These are phyloP conservation scores for Pegoplata infirma DNA, from an alignment of 2,888 invertebrate genomes.

Conservation along the genomic window DNA sequence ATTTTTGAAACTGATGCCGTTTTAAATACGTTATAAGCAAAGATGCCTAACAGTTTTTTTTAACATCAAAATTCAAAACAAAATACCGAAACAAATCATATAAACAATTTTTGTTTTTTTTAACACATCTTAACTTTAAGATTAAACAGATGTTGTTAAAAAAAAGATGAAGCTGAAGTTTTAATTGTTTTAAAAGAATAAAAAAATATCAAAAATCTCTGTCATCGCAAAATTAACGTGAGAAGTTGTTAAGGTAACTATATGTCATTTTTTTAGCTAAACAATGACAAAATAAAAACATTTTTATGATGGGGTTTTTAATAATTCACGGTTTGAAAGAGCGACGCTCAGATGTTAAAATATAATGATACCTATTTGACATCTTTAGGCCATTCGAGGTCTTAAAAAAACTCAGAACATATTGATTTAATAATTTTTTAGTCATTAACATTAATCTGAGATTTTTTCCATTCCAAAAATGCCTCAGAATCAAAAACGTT, in stretches of 20 bases:
- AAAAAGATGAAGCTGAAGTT: conserved; percentile 14
- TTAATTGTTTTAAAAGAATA: no score
- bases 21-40: conserved; percentile 18
- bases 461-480: no score
- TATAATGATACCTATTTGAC: no score
- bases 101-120: not conserved
- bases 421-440: no score
- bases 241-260: conserved; percentile 13
- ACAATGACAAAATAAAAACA: conserved; percentile 14
- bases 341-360: no score
- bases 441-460: no score
- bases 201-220: no score
- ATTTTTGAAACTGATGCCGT: conserved; percentile 14
- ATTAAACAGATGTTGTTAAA: conserved; percentile 10
- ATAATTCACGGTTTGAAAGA: no score
- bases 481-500: no score
- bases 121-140: not conserved
- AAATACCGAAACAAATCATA: not conserved
- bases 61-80: not conserved
- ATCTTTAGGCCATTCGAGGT: no score
- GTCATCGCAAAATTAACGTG: conserved; percentile 20
- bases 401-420: no score
- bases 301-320: conserved; percentile 21
- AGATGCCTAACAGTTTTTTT: no score
- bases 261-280: conserved; percentile 4